Evolutionary conservation across 2,113 vertebrate species (phyloP).

Genomic region (Pedetes capensis): DNA sequence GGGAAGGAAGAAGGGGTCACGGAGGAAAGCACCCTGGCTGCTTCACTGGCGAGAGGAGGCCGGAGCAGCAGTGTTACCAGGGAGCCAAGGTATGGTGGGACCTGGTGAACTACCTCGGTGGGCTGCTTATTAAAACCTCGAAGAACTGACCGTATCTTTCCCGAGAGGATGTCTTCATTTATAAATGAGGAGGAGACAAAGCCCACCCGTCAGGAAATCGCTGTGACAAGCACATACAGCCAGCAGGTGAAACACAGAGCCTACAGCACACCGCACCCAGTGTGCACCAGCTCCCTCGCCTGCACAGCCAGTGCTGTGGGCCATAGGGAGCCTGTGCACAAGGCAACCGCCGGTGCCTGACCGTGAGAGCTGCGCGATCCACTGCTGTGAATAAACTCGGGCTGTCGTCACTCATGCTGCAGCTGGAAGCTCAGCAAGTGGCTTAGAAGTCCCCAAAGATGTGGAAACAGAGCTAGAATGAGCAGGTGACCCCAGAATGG

Average conservation of each 20-base stretch:
- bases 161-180: too few species aligned
- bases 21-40: neutral
- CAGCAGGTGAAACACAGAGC: neutral
- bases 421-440: neutral
- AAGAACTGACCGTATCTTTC: too few species aligned
- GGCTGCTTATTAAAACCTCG: neutral
- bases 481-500: neutral
- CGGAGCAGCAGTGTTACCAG: neutral
- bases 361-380: neutral
- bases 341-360: neutral
- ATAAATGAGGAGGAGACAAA: too few species aligned
- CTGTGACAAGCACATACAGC: neutral
- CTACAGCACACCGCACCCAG: too few species aligned
- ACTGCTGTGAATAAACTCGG: neutral
- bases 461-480: accelerated
- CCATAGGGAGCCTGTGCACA: neutral
- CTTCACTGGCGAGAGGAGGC: neutral
- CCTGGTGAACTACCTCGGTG: neutral
- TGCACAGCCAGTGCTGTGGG: neutral
- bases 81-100: neutral
- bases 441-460: neutral
- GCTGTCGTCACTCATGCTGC: neutral
- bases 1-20: neutral
- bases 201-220: neutral
- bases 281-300: too few species aligned